A percentile compares a stretch with the other conserved stretches of the same genome.
phyloP scores from a whole-genome alignment of 2,113 vertebrate species.

The Toxostoma redivivum region DNA sequence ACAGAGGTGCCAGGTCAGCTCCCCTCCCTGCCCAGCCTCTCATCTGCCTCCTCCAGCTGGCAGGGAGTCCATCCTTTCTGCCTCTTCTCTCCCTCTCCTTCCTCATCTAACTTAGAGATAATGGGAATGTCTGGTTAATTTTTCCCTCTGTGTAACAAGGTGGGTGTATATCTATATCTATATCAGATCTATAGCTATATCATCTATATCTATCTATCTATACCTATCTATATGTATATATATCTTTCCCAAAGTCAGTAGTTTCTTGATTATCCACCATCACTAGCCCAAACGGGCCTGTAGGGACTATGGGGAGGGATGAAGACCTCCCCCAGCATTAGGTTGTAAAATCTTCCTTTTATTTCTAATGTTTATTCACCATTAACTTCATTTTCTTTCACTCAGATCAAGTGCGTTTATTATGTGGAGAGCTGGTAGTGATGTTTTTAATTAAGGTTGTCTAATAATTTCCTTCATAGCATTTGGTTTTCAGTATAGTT shows the following conservation, averaged over 20 bases:
- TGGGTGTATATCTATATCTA: neutral
- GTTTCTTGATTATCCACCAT: neutral
- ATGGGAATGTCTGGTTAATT: neutral
- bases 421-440: neutral
- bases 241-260: neutral
- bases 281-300: neutral
- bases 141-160: neutral
- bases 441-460: slow-evolving; percentile 6
- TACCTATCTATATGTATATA: too few relatives aligned
- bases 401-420: neutral
- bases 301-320: fast-evolving
- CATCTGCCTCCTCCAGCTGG: neutral
- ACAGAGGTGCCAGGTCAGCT: neutral
- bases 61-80: neutral
- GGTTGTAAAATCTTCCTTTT: neutral
- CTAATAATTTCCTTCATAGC: slow-evolving; percentile 9
- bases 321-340: neutral
- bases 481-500: neutral
- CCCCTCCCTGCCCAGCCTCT: neutral
- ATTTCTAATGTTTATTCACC: neutral
- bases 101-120: neutral
- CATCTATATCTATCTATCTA: too few relatives aligned
- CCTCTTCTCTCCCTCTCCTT: neutral
- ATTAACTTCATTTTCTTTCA: neutral
- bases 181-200: too few relatives aligned